A percentile compares a stretch with the other conserved stretches of the same genome.
These are phyloP conservation scores for Metallyticus violacea DNA, from an alignment of 2,888 invertebrate genomes.

Conservation along the genomic window DNA sequence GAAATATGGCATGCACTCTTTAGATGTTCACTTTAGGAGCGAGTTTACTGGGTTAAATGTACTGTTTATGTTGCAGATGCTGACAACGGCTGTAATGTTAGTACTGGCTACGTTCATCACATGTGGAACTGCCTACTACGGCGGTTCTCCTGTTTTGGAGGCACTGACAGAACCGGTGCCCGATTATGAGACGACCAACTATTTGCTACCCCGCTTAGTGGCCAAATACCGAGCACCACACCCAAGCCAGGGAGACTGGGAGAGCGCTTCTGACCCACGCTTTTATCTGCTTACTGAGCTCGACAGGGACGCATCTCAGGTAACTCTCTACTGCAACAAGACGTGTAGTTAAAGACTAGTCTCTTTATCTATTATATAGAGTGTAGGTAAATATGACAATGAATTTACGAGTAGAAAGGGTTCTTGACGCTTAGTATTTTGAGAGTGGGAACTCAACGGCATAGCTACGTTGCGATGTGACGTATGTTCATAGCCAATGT, in stretches of 20 bases:
- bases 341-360: too few relatives aligned
- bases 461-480: too few relatives aligned
- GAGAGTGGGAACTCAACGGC: too few relatives aligned
- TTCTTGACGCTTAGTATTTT: too few relatives aligned
- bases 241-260: slow-evolving; percentile 40
- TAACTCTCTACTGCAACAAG: background rate
- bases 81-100: background rate
- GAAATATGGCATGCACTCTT: too few relatives aligned
- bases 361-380: background rate
- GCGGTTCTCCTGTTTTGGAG: slow-evolving; percentile 12
- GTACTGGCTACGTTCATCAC: slow-evolving; percentile 14
- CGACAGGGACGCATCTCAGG: background rate
- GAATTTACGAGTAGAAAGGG: background rate
- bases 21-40: too few relatives aligned
- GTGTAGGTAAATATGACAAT: background rate
- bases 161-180: slow-evolving; percentile 26
- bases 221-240: slow-evolving; percentile 50
- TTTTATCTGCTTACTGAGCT: slow-evolving; percentile 48
- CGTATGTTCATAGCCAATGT: too few relatives aligned
- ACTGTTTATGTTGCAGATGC: background rate
- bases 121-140: slow-evolving; percentile 5
- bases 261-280: slow-evolving; percentile 42
- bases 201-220: slow-evolving; percentile 53
- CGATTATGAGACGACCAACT: slow-evolving; percentile 47
- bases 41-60: too few relatives aligned